Base-by-base conservation (phyloP, 2,888 invertebrate species). In the Chrysomela aeneicollis region DNA sequence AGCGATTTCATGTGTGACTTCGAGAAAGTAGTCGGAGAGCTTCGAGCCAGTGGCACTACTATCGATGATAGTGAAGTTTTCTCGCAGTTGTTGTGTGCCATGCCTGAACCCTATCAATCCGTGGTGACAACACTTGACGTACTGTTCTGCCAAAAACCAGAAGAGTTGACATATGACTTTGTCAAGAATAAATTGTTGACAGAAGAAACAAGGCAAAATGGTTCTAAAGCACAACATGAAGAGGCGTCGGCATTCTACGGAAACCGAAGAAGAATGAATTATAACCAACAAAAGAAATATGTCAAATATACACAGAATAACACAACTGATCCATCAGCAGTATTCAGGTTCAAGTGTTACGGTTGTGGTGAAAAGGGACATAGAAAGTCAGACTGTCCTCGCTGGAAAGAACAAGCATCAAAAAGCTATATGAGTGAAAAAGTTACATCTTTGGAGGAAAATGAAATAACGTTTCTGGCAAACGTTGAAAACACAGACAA, bases 41-140 rank as follows among this genome's bases (percentile, higher is more conserved):
- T 52, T 3, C n/a, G 17, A n/a, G 10, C 3, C n/a, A 52, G 22
- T 52, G 26, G 52, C n/a, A 30, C 15, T 2, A 15, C 9, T 1
- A 26, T 62, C 12, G 18, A 55, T 12, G 22, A 55, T 12, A 37
- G 15, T n/a, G 49, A 62, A 55, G 42, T 55, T 9, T 35, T 50
- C 8, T 12, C 57, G 2, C 62, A 62, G 42, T 37, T 62, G 37
- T 21, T 62, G 1, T 32, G 35, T 22, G 53, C 61, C 19, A 61
- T 62, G 62, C 61, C 61, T 18, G 61, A 55, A 57, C 19, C 26
- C n/a, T 62, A 55, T 18, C 57, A 62, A 42, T 17, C 18, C 4
- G 42, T 62, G 37, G 35, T 21, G 4, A 62, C 62, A 2, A 37
- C 57, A 18, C 32, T 62, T 1, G 62, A 62, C 26, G 49, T 62